Evolutionary conservation across 1,140 invertebrate genomes (phyloP).

Genomic region (Drosophila serrata): DNA sequence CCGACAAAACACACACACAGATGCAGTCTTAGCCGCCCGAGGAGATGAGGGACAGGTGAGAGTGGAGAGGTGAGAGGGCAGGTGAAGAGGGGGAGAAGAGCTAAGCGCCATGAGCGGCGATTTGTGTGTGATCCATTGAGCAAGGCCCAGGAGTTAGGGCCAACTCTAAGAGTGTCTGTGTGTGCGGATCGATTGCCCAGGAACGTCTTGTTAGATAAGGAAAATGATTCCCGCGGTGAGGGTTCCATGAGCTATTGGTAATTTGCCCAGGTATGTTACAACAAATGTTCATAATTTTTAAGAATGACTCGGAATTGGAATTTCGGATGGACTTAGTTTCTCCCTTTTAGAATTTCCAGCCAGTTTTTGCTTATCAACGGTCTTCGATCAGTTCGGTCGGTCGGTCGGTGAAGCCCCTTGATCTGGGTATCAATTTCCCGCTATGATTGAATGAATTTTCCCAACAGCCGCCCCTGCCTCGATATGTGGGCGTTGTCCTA

Average conservation of each 20-base stretch:
- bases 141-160: constrained; percentile 48
- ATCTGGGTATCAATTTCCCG: constrained; percentile 77
- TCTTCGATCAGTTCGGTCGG: constrained; percentile 46
- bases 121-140: constrained; percentile 80
- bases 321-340: constrained; percentile 29
- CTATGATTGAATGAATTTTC: constrained; percentile 78
- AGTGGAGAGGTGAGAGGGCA: not conserved
- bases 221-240: constrained; percentile 73
- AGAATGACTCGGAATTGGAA: constrained; percentile 71
- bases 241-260: constrained; percentile 50
- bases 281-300: constrained; percentile 84
- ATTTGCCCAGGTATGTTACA: constrained; percentile 79
- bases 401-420: constrained; percentile 55
- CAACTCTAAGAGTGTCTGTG: constrained; percentile 5
- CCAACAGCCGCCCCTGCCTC: constrained; percentile 7
- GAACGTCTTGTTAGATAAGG: constrained; percentile 80
- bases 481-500: constrained; percentile 67
- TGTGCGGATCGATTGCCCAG: constrained; percentile 69
- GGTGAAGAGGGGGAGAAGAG: not conserved
- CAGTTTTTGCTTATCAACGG: constrained; percentile 53
- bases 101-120: constrained; percentile 67
- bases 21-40: constrained; percentile 3
- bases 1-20: constrained; percentile 57
- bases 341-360: constrained; percentile 21
- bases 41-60: constrained; percentile 32